These are phyloP conservation scores for Rhagologus leucostigma DNA, from an alignment of 2,113 vertebrate species.

Conservation along the genomic window DNA sequence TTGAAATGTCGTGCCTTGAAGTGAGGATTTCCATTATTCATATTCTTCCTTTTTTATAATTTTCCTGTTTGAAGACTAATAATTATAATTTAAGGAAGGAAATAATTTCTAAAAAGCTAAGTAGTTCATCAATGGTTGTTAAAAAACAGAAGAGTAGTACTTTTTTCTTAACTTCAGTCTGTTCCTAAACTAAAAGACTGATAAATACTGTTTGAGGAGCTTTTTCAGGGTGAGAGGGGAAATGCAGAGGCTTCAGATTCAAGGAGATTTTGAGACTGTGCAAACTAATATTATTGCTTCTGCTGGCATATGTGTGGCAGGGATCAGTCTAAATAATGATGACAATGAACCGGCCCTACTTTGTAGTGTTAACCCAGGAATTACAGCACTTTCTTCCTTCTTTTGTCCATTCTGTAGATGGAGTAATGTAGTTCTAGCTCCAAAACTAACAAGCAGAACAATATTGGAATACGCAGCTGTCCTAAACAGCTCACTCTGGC, in stretches of 20 bases:
- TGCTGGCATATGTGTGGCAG: neutral
- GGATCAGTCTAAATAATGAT: neutral
- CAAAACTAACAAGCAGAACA: neutral
- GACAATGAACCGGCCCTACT: neutral
- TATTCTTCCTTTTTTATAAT: neutral
- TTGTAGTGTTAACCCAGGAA: neutral
- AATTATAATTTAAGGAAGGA: neutral
- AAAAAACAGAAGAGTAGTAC: neutral
- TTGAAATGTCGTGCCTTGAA: neutral
- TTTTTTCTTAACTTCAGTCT: neutral
- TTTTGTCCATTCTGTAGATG: neutral
- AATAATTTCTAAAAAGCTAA: neutral
- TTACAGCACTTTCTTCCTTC: neutral
- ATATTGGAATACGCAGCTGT: neutral
- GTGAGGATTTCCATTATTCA: neutral
- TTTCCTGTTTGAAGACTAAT: neutral
- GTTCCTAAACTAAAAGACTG: neutral
- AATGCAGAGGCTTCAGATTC: neutral
- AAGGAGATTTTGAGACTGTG: neutral
- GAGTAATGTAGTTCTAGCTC: neutral
- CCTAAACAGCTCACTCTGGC: neutral
- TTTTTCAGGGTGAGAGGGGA: neutral
- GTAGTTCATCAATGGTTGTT: neutral
- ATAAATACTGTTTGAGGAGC: neutral
- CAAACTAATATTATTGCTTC: neutral